Evolutionary conservation across 2,888 invertebrate genomes (phyloP), one percentile per base, ranked within the genome.

Genomic region (Odontocerum albicorne): DNA sequence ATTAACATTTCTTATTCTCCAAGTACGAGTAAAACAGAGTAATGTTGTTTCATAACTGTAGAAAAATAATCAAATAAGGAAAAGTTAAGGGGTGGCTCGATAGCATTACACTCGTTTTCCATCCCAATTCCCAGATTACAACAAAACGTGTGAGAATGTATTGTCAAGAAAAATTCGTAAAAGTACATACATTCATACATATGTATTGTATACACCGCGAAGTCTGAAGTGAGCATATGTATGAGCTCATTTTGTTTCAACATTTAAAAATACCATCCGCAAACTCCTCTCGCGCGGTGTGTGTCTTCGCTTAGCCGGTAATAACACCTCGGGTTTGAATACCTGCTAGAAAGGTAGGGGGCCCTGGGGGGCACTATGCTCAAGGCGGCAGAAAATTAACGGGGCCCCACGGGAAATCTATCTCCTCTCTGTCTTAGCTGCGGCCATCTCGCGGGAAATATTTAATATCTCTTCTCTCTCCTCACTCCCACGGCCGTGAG

Each of bases 341-440:
- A 72, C 74, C 70, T 74, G 67, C 72, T 72, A 71, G 75, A 77
- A 75, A 78, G 77, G 77, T 77, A 77, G 74, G 68, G 68, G 75
- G 77, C 83, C 79, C 82, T 65, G 63, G 82, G 74, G 84, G 75
- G 82, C 80, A 81, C 77, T 85, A 83, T 83, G 84, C 83, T 83
- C 84, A 84, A 84, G 84, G 84, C 84, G 83, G 84, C 84, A 84
- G 84, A 85, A 85, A 85, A 85, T 85, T 84, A 84, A 84, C 83
- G 83, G 78, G 79, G 77, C 69, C 83, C 76, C 81, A 64, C 66
- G 83, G 82, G 83, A 83, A 83, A 83, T 83, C 81, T 81, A 79
- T 75, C 74, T 72, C 68, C 79, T 76, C 78, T 66, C 66, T 66
- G 65, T 63, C 63, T 65, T 65, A 64, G 68, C 64, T 65, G 67